phyloP scores from a whole-genome alignment of 2,797 vertebrate genomes.

The Anguilla pacifica region DNA sequence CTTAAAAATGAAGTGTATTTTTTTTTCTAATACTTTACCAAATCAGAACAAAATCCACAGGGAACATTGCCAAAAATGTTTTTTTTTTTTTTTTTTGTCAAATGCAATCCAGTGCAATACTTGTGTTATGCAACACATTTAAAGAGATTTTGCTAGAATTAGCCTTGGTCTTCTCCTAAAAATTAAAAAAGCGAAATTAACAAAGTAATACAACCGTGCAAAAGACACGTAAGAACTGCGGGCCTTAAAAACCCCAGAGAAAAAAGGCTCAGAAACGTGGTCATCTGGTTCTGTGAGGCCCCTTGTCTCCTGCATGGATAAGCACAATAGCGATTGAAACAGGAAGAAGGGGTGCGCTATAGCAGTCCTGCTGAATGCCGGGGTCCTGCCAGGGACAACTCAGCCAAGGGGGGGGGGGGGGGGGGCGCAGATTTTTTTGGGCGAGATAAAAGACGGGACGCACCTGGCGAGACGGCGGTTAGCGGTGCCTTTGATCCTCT shows the following conservation, averaged over 20 bases:
- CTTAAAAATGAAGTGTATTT: neutral
- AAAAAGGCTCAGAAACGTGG: neutral
- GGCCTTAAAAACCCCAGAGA: neutral
- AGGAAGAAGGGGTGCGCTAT: neutral
- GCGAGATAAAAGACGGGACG: conserved; percentile 61
- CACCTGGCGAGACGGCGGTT: conserved; percentile 61
- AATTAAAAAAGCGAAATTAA: neutral
- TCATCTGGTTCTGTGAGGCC: neutral
- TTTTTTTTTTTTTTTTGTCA: no score
- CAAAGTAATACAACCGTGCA: neutral
- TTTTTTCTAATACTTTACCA: neutral
- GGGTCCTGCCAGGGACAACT: neutral
- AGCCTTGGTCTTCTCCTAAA: neutral
- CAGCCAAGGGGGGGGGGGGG: neutral
- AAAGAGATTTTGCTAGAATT: neutral
- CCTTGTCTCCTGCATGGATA: conserved; percentile 3
- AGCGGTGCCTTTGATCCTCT: conserved; percentile 66
- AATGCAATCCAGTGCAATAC: neutral
- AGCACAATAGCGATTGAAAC: conserved; percentile 2
- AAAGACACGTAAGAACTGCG: neutral
- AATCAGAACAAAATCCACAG: neutral
- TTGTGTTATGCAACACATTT: neutral
- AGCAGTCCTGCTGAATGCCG: neutral
- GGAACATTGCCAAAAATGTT: neutral
- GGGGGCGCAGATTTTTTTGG: conserved; percentile 49